Percentiles rank a stretch among this genome's conserved stretches.
Conservation (phyloP, 2,797 vertebrate species). For the Phrynocephalus vlangalii region DNA sequence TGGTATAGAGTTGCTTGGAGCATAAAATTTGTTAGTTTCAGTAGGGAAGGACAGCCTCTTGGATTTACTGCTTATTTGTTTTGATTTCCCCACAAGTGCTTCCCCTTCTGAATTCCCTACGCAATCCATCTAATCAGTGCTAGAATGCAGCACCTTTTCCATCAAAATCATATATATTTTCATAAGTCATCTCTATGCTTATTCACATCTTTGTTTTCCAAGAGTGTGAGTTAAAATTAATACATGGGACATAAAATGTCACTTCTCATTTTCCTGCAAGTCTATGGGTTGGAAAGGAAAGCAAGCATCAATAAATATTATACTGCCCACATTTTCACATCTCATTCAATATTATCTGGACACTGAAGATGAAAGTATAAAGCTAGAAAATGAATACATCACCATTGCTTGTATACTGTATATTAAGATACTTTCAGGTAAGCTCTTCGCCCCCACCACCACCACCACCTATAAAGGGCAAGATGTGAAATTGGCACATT, state of each 20-base stretch:
- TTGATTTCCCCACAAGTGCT: conserved; percentile 37
- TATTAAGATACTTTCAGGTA: conserved; percentile 12
- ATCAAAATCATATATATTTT: conserved; percentile 53
- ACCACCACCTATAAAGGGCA: conserved; percentile 13
- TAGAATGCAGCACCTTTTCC: conserved; percentile 28
- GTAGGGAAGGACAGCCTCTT: background rate
- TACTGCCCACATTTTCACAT: conserved; percentile 52
- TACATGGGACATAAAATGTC: conserved; percentile 52
- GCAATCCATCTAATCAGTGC: conserved; percentile 18
- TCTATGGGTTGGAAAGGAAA: conserved; percentile 51
- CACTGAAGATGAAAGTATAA: conserved; percentile 47
- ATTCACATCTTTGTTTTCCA: conserved; percentile 48
- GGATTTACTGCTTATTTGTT: conserved; percentile 24
- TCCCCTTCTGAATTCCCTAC: conserved; percentile 4
- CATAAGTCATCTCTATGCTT: conserved; percentile 45
- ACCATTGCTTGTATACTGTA: conserved; percentile 1
- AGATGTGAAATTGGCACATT: conserved; percentile 42
- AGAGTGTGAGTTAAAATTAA: conserved; percentile 59
- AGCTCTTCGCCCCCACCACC: conserved; percentile 31
- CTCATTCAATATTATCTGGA: conserved; percentile 58
- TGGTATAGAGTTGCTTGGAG: background rate
- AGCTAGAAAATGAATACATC: background rate
- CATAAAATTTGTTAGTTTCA: background rate
- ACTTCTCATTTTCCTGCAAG: conserved; percentile 60
- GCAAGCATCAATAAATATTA: conserved; percentile 31